Evolutionary conservation across 2,888 invertebrate genomes (phyloP).

Genomic region (Aphidoletes aphidimyza): DNA sequence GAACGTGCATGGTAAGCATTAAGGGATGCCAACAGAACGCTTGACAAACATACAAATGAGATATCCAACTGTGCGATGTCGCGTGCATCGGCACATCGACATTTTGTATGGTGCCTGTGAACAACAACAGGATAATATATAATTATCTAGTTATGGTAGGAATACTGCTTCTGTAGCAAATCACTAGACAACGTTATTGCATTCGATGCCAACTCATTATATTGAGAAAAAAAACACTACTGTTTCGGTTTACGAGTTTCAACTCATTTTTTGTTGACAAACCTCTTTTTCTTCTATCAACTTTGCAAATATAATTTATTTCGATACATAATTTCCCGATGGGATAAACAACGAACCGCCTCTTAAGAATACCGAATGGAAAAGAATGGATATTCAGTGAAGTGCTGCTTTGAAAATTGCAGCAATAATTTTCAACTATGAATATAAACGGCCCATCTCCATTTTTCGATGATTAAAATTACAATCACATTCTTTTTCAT

Average conservation of each 20-base stretch:
- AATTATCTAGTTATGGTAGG: conserved; percentile 48
- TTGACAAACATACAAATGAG: conserved; percentile 53
- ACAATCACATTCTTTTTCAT: background rate
- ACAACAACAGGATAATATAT: conserved; percentile 47
- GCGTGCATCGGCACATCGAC: conserved; percentile 47
- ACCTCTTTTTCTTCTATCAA: conserved; percentile 19
- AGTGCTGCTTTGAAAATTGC: too few species aligned
- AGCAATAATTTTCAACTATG: too few species aligned
- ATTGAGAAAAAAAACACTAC: conserved; percentile 30
- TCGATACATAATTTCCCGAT: conserved; percentile 38
- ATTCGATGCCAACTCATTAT: conserved; percentile 40
- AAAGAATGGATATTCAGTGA: too few species aligned
- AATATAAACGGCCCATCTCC: background rate
- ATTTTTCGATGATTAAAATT: background rate
- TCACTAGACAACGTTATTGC: background rate
- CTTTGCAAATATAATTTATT: conserved; percentile 38
- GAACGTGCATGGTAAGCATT: background rate
- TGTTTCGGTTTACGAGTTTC: background rate
- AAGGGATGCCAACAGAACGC: conserved; percentile 9
- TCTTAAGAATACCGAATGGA: too few species aligned
- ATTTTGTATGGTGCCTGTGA: background rate
- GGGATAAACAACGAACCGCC: background rate
- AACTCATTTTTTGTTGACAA: background rate
- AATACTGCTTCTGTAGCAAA: background rate
- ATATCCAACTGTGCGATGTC: conserved; percentile 54